phyloP scores from a whole-genome alignment of 2,113 vertebrate genomes.

The Microcebus lehilahytsara region DNA sequence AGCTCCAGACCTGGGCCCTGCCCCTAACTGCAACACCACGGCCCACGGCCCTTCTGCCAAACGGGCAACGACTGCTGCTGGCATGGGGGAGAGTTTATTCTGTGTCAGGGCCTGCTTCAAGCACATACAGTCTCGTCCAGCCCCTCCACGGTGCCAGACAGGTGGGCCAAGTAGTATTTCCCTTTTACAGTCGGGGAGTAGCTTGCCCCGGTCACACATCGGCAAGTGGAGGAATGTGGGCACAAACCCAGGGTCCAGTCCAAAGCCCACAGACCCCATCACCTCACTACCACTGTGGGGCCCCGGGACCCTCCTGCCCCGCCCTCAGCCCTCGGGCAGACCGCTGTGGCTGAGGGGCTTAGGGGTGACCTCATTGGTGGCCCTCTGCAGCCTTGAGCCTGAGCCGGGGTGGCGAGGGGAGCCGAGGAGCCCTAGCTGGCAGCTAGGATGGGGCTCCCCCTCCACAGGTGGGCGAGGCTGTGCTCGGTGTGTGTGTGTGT shows the following conservation, averaged over 20 bases:
- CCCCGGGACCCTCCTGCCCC: background rate
- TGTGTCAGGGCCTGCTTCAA: background rate
- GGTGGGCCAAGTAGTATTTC: background rate
- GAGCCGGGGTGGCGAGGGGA: background rate
- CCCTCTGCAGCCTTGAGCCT: background rate
- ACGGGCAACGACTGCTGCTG: no score
- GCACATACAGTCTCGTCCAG: rapidly evolving
- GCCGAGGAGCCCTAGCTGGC: no score
- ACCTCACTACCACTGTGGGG: background rate
- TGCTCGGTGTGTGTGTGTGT: no score
- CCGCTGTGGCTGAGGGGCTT: background rate
- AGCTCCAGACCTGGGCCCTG: background rate
- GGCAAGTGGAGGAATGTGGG: background rate
- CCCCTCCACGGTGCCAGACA: rapidly evolving
- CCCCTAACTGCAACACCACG: background rate
- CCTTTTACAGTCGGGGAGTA: background rate
- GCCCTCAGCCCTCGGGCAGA: background rate
- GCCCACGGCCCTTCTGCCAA: rapidly evolving
- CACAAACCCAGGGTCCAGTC: background rate
- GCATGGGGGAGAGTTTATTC: rapidly evolving
- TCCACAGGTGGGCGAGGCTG: no score
- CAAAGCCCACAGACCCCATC: background rate
- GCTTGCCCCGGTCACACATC: background rate
- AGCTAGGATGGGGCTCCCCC: background rate
- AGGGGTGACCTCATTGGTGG: background rate